Evolutionary conservation across 2,113 vertebrate genomes (phyloP), one percentile per base, ranked within the genome.

Genomic region (Fulica atra): DNA sequence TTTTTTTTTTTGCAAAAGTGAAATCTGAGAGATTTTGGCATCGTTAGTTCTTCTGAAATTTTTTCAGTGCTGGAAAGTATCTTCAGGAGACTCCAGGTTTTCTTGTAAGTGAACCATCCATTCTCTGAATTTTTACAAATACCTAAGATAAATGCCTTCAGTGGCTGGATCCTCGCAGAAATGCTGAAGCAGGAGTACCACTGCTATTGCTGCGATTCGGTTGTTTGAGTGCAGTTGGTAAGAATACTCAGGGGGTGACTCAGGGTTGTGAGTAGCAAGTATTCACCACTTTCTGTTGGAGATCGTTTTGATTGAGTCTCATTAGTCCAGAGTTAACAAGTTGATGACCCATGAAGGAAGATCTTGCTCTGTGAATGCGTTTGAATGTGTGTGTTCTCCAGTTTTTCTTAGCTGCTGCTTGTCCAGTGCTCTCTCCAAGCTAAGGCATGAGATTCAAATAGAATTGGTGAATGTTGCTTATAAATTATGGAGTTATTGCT

Each of bases 131-230:
- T 89, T 78, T 38, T 72, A 26, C 17, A 53, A 65, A 53, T 51
- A 48, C 11, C 14, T 35, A 26, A 1, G 1, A 0, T 21, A 29
- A 88, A 24, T 38, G 18, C 23, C 38, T 15, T 46, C 17, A 12
- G 46, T 31, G 42, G 9, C 81, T 53, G 48, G 31, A 69, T 89
- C 40, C 11, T 70, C 29, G 10, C 6, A 14, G 78, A 60, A 74
- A 29, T 9, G 9, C 19, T 53, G 73, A 81, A 77, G 53, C 26
- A 26, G n/a, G 35, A 88, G 31, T 20, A 31, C 36, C 13, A 3
- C 66, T 68, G 51, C 44, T 68, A 3, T 21, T 65, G 48, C 33
- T 64, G 69, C 36, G 61, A 14, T 69, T 61, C 0, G 0, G 6
- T 56, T 46, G 8, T 48, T 92, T 38, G 18, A 53, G 23, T 25